These are phyloP conservation scores for Calliscelio sp. DNA, from an alignment of 2,888 invertebrate genomes.

Conservation along the genomic window DNA sequence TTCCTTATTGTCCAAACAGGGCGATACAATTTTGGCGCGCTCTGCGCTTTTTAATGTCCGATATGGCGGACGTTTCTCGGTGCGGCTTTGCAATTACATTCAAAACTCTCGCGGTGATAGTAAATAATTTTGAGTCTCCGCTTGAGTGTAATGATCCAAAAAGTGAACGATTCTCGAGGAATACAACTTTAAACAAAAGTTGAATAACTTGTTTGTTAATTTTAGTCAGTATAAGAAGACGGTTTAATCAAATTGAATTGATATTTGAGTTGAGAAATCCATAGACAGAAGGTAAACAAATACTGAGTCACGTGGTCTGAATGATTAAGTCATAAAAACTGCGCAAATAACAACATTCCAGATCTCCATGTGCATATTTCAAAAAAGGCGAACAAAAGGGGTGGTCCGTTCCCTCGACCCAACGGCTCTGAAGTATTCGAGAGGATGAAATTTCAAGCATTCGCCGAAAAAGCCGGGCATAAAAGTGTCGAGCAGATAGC, in stretches of 20 bases:
- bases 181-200: too few relatives aligned
- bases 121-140: too few relatives aligned
- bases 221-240: too few relatives aligned
- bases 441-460: slow-evolving; percentile 56
- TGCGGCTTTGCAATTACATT: not conserved
- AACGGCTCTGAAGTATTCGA: slow-evolving; percentile 5
- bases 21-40: slow-evolving; percentile 10
- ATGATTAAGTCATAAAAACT: too few relatives aligned
- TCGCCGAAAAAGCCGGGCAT: slow-evolving; percentile 58
- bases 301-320: too few relatives aligned
- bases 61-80: not conserved
- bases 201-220: too few relatives aligned
- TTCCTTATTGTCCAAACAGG: slow-evolving; percentile 47
- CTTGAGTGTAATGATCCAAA: too few relatives aligned
- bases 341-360: slow-evolving; percentile 19
- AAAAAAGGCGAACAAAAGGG: slow-evolving; percentile 44
- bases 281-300: too few relatives aligned
- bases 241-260: too few relatives aligned
- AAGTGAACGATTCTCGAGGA: too few relatives aligned
- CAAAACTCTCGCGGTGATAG: too few relatives aligned
- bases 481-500: slow-evolving; percentile 59
- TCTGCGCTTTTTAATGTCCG: not conserved
- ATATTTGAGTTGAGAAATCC: too few relatives aligned
- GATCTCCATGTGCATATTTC: not conserved
- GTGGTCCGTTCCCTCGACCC: slow-evolving; percentile 20